Conservation (phyloP, 35 echinoderm and acorn worm genomes). For the Eucidaris tribuloides region DNA sequence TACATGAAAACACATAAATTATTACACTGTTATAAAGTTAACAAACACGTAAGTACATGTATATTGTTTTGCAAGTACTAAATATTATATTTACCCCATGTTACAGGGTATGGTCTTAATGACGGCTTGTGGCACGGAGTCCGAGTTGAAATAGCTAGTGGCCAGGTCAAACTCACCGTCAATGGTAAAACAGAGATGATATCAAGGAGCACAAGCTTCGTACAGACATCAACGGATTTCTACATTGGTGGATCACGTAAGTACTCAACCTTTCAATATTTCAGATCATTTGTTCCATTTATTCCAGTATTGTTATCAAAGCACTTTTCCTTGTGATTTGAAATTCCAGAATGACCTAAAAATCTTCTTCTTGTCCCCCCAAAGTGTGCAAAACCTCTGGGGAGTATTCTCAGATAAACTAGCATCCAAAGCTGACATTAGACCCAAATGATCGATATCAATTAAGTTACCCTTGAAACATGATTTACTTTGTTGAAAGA, state of each 20-base stretch:
- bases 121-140: slow-evolving; percentile 84
- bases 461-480: too few species aligned
- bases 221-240: slow-evolving; percentile 21
- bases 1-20: neutral
- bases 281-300: neutral
- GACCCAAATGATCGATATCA: too few species aligned
- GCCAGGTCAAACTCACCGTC: slow-evolving; percentile 21
- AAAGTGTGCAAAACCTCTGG: too few species aligned
- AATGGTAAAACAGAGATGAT: slow-evolving; percentile 34
- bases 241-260: slow-evolving; percentile 60
- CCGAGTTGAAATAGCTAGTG: slow-evolving; percentile 44
- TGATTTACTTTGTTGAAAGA: too few species aligned
- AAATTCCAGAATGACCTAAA: too few species aligned
- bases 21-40: neutral
- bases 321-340: neutral
- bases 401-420: too few species aligned
- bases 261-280: neutral
- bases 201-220: slow-evolving; percentile 2
- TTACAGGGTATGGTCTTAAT: slow-evolving; percentile 45
- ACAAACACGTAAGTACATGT: neutral
- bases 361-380: too few species aligned
- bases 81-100: neutral
- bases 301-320: neutral
- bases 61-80: neutral
- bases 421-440: too few species aligned